These are phyloP conservation scores for Tanytarsus gracilentus DNA, from an alignment of 2,888 invertebrate genomes.

Conservation along the genomic window DNA sequence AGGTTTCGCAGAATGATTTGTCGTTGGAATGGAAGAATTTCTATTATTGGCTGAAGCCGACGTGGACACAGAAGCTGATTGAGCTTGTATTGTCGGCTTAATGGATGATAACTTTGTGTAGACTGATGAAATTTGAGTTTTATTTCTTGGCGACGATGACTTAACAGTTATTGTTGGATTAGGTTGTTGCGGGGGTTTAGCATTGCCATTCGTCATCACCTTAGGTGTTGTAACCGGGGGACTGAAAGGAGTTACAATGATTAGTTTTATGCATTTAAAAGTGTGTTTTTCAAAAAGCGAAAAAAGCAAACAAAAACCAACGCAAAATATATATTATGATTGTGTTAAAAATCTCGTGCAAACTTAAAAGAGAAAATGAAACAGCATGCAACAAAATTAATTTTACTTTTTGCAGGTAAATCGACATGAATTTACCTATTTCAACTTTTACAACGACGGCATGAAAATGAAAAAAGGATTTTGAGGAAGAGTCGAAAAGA, in stretches of 20 bases:
- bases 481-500: too few relatives aligned
- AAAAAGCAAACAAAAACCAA: not conserved
- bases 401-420: not conserved
- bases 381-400: not conserved
- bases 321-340: not conserved
- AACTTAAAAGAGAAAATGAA: too few relatives aligned
- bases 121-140: constrained; percentile 24
- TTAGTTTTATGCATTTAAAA: not conserved
- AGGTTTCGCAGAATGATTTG: constrained; percentile 4
- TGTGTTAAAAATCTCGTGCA: too few relatives aligned
- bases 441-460: constrained; percentile 9
- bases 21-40: constrained; percentile 14
- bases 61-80: not conserved
- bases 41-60: not conserved
- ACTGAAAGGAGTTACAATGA: not conserved
- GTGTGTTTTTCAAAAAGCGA: not conserved
- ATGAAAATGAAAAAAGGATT: constrained; percentile 13
- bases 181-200: constrained; percentile 5
- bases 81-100: not conserved
- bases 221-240: not conserved
- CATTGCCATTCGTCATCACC: too few relatives aligned
- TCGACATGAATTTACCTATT: constrained; percentile 8
- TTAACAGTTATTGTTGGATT: constrained; percentile 17
- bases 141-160: constrained; percentile 10
- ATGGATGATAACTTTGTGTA: constrained; percentile 25